phyloP scores from a whole-genome alignment of 2,888 invertebrate genomes.

The Lasioglossum pauxillum region DNA sequence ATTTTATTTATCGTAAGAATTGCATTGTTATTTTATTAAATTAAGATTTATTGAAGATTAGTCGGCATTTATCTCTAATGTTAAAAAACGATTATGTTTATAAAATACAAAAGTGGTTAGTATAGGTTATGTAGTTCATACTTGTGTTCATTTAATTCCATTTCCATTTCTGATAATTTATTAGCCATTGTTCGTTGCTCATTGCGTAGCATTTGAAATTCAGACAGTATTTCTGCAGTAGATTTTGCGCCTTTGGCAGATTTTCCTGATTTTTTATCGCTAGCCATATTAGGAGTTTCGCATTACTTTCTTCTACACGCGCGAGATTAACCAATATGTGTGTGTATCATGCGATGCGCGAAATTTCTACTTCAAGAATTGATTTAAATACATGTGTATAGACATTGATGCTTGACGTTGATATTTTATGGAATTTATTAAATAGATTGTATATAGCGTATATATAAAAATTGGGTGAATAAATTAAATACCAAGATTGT shows the following conservation, averaged over 20 bases:
- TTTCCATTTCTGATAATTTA: constrained; percentile 96
- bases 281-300: constrained; percentile 81
- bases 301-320: constrained; percentile 42
- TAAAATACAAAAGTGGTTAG: neutral
- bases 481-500: neutral
- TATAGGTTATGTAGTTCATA: constrained; percentile 84
- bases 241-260: constrained; percentile 76
- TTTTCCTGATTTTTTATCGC: constrained; percentile 79
- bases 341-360: neutral
- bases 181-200: constrained; percentile 95
- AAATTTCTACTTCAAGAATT: constrained; percentile 5
- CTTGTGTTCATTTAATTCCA: constrained; percentile 98
- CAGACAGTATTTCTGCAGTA: constrained; percentile 92
- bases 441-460: neutral
- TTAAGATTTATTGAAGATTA: neutral
- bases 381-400: neutral
- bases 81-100: neutral
- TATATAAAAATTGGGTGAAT: neutral
- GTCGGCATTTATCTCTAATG: neutral
- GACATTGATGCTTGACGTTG: neutral
- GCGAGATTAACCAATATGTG: constrained; percentile 10
- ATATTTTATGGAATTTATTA: neutral
- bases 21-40: neutral
- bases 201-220: constrained; percentile 93
- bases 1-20: neutral